Evolutionary conservation across 2,888 invertebrate species (phyloP).

Genomic region (Hirtodrosophila histrioides): DNA sequence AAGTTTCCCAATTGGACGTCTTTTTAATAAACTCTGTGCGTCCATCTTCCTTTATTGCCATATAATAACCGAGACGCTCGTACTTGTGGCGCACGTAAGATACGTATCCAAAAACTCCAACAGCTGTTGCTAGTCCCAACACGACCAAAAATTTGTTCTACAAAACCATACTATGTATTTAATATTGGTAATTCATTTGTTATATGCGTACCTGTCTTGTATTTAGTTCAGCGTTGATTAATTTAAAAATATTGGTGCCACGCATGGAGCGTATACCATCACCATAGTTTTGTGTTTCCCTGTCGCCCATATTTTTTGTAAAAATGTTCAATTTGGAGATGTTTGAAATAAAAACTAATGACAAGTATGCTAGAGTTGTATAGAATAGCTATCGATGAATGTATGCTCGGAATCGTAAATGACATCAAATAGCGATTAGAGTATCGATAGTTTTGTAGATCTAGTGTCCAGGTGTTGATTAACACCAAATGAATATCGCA

Average conservation of each 20-base stretch:
- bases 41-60: conserved; percentile 91
- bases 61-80: conserved; percentile 91
- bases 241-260: conserved; percentile 90
- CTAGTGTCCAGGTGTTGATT: too few relatives aligned
- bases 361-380: too few relatives aligned
- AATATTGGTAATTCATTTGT: too few relatives aligned
- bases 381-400: not conserved
- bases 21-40: conserved; percentile 89
- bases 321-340: too few relatives aligned
- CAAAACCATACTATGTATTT: conserved; percentile 57
- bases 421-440: too few relatives aligned
- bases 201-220: conserved; percentile 90
- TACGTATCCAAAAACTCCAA: conserved; percentile 91
- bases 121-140: conserved; percentile 89
- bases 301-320: conserved; percentile 32
- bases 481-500: too few relatives aligned
- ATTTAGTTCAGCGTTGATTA: conserved; percentile 94
- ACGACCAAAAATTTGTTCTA: conserved; percentile 94
- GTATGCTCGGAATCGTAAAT: not conserved
- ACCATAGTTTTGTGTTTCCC: conserved; percentile 19
- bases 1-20: conserved; percentile 48
- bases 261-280: conserved; percentile 11
- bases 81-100: conserved; percentile 93
- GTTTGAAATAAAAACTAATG: too few relatives aligned
- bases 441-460: too few relatives aligned